Evolutionary conservation across 2,888 invertebrate species (phyloP), one percentile per base, ranked within the genome.

Genomic region (Oscheius myriophilus): DNA sequence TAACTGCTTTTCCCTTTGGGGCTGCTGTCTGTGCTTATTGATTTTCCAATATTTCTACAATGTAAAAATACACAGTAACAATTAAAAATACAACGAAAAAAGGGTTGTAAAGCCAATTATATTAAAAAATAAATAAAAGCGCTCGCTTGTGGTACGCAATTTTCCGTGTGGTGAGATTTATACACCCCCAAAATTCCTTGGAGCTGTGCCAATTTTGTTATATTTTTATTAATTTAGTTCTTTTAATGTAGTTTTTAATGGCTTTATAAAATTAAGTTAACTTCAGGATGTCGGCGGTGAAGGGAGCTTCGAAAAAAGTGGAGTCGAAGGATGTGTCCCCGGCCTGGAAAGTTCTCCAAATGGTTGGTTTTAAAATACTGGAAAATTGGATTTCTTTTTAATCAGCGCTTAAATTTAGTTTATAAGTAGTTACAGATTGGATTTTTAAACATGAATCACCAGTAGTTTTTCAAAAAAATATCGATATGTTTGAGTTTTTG

Each of bases 311-410:
- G 21, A 42, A 59, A 39, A 18, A 39, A 18, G 57, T 79, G 26
- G 79, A 79, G 43, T 61, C 72, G 26, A 74, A 72, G 57, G 72
- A 76, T 45, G 45, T 81, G 16, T 76, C 76, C 1, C 76, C 80
- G 2, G 76, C 78, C 1, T 81, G 80, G 80, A 81, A 81, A 64
- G 74, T 81, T 12, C 69, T 81, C 0, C 74, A 79, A 67, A 79
- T 81, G 79, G 75, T 74, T 42, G 39, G 33, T 63, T 51, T n/a
- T n/a, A n/a, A n/a, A n/a, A 9, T 23, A 12, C 12, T 43, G 45
- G 23, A 14, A 49, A 61, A 26, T 18, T 61, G n/a, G 3, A 43
- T n/a, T 1, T 33, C 1, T 33, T 23, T 25, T 14, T 33, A 14
- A 16, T 18, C 23, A 57, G 16, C 12, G 21, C n/a, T n/a, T n/a